Evolutionary conservation across 2,113 vertebrate genomes (phyloP).

Genomic region (Spea multiplicata): DNA sequence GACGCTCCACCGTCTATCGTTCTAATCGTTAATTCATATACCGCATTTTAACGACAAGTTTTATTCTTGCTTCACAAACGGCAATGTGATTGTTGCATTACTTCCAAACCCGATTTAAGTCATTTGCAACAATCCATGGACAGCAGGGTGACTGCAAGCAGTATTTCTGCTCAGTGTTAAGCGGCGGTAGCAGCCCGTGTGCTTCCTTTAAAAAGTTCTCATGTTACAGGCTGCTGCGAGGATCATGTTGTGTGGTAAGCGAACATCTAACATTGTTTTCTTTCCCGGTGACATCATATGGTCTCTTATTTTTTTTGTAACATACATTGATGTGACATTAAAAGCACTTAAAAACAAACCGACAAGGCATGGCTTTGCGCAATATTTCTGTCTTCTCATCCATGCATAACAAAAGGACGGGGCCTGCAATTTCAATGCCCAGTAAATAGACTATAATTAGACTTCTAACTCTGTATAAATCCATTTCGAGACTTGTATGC

Average conservation of each 20-base stretch:
- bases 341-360: conserved; percentile 21
- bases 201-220: not conserved
- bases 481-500: conserved; percentile 30
- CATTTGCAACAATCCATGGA: no score
- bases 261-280: conserved; percentile 5
- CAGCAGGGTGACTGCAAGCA: no score
- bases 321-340: conserved; percentile 14
- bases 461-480: conserved; percentile 40
- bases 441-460: conserved; percentile 48
- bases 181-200: no score
- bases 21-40: no score
- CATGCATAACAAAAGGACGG: conserved; percentile 31
- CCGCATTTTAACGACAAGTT: no score
- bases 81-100: no score
- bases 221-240: conserved; percentile 1
- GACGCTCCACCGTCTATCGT: no score
- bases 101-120: no score
- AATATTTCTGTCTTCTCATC: conserved; percentile 23
- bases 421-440: conserved; percentile 31
- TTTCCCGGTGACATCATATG: conserved; percentile 20
- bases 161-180: no score
- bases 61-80: no score
- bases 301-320: conserved; percentile 1
- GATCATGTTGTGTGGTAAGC: not conserved
- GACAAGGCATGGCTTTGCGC: not conserved